Evolutionary conservation across 2,113 vertebrate genomes (phyloP), one percentile per base, ranked within the genome.

Genomic region (Peucedramus taeniatus): DNA sequence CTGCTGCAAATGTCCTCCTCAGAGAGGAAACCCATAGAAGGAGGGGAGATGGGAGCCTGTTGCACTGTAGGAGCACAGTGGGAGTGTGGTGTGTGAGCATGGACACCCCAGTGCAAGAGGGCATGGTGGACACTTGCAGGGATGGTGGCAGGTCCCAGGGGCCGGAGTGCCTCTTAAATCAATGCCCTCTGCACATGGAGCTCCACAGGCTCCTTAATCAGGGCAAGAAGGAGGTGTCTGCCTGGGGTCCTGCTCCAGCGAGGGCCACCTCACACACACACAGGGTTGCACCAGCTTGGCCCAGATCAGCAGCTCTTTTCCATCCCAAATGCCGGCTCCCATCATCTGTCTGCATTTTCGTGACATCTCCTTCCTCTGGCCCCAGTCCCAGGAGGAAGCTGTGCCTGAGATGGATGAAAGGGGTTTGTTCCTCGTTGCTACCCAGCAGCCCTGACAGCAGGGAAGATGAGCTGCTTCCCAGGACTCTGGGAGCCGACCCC

Each of bases 331-430:
- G 66, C 87, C 11, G 82, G 93, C 91, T 95, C 93, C 94, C 92
- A 94, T 97, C 92, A 96, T 97, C 93, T 92, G 87, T 96, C 94
- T 96, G 94, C 90, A 78, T 96, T 94, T 96, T 92, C 0, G 2
- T 97, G 97, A 96, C 96, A 95, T 96, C 95, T 95, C 95, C 96
- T 96, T 97, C 96, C 92, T 93, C 82, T 92, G 94, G 96, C 91
- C 94, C 35, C 63, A 49, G 1, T 95, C 85, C 85, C 93, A 1
- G 96, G 88, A 96, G 94, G 91, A 95, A 95, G 80, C 96, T 27
- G 79, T 65, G 78, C 89, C 90, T 82, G 88, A 47, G 91, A 93
- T 18, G 68, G 83, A 89, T 96, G 92, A 94, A 89, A 94, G 33
- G 79, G 86, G 49, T 83, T 87, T 97, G 97, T 92, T 96, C 76